Conservation (phyloP, 2,113 vertebrate genomes). For the Halcyon malimbica region DNA sequence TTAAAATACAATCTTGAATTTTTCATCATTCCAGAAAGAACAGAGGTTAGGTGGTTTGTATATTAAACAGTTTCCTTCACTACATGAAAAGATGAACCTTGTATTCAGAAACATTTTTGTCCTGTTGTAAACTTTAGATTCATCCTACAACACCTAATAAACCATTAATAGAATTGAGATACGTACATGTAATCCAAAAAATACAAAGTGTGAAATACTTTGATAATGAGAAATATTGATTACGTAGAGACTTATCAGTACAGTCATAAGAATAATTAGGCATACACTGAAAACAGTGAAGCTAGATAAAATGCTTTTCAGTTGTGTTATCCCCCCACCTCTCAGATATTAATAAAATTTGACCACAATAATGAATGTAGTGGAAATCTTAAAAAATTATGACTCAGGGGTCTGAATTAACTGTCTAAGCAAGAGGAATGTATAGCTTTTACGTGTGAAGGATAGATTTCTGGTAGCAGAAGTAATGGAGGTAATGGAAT, state of each 20-base stretch:
- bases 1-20: not conserved
- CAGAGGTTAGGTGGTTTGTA: not conserved
- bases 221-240: not conserved
- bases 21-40: not conserved
- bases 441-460: not conserved
- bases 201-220: not conserved
- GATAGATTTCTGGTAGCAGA: not conserved
- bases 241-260: not conserved
- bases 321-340: not conserved
- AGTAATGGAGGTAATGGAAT: not conserved
- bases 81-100: not conserved
- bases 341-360: not conserved
- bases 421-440: not conserved
- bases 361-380: not conserved
- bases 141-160: not conserved
- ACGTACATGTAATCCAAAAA: not conserved
- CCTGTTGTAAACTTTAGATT: not conserved
- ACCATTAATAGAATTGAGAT: not conserved
- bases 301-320: not conserved
- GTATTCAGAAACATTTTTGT: not conserved
- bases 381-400: rapidly evolving
- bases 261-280: not conserved
- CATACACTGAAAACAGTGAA: not conserved
- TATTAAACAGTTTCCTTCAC: not conserved
- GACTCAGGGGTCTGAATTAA: not conserved